Evolutionary conservation across 1,140 invertebrate genomes (phyloP), one percentile per base, ranked within the genome.

Genomic region (Drosophila funebris): DNA sequence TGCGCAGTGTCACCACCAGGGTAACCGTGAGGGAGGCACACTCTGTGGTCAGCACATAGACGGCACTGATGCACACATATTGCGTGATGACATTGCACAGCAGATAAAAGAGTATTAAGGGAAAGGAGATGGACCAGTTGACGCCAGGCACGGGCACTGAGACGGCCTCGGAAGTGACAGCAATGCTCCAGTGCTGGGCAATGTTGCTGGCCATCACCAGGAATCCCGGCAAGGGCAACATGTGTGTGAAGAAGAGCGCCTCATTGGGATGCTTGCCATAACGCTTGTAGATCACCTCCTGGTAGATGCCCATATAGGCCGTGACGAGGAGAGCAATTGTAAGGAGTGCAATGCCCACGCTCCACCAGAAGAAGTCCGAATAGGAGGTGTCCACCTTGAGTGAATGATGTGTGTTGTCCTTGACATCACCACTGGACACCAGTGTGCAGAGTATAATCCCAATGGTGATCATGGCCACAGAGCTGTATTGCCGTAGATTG

Each of bases 301-400:
- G 99, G 91, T 96, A 99, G 67, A 99, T 97, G 2, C 98, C 99
- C 96, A 99, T 97, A 64, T 96, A 93, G 4, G 99, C 98, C 0
- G 98, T 99, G 60, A 99, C 93, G 69, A 99, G 96, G 29, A 99
- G 92, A 0, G 98, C 97, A 67, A 97, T 93, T 0, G 97, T 97
- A 8, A 99, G 92, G 73, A 99, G 94, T 0, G 92, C 91, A 70
- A 99, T 97, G 13, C 98, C 96, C 39, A 96, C 87, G 62, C 93
- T 92, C 96, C 96, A 97, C 96, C 96, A 97, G 62, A 97, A 95
- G 76, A 97, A 91, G 11, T 90, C 91, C 14, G 91, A 92, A 43
- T 76, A 91, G 93, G 93, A 69, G 87, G 92, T 75, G 2, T 79
- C 83, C 69, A 72, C 84, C n/a, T 70, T 76, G 0, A 88, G 69